A percentile compares a stretch with the other conserved stretches of the same genome.
phyloP scores from a whole-genome alignment of 2,797 vertebrate genomes.

The Hydrocynus forskahlii region DNA sequence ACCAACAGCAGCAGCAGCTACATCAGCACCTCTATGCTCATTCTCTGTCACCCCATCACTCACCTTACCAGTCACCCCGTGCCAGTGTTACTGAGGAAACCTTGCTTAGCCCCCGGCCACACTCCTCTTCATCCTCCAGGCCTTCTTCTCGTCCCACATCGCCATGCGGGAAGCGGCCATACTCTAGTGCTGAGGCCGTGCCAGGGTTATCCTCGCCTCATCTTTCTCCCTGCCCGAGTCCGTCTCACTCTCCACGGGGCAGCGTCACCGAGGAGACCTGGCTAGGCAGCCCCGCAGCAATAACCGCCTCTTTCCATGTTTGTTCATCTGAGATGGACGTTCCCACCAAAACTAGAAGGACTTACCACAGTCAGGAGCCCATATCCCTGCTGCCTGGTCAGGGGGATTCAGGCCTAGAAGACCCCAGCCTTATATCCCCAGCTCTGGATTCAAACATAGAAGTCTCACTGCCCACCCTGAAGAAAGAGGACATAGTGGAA shows the following conservation, averaged over 20 bases:
- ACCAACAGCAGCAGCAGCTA: constrained; percentile 74
- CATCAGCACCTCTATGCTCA: constrained; percentile 78
- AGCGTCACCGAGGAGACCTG: constrained; percentile 91
- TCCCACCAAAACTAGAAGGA: constrained; percentile 94
- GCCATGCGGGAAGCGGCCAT: constrained; percentile 91
- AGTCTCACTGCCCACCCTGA: constrained; percentile 78
- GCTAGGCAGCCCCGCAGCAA: constrained; percentile 77
- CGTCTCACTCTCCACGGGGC: constrained; percentile 88
- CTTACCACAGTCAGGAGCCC: constrained; percentile 72
- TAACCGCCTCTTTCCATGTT: constrained; percentile 79
- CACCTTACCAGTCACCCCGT: constrained; percentile 88
- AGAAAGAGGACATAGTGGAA: constrained; percentile 85
- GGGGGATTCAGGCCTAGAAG: constrained; percentile 81
- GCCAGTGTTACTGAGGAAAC: constrained; percentile 93
- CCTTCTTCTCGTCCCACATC: constrained; percentile 92
- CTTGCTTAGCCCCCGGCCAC: constrained; percentile 83
- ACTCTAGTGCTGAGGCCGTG: constrained; percentile 87
- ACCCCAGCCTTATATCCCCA: constrained; percentile 78
- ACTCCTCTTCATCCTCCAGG: constrained; percentile 83
- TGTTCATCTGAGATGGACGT: constrained; percentile 85
- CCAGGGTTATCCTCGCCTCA: constrained; percentile 86
- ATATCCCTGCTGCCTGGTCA: constrained; percentile 77
- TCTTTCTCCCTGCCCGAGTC: constrained; percentile 88
- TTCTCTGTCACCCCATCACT: constrained; percentile 87
- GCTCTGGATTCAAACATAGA: constrained; percentile 81